Evolutionary conservation across 2,888 invertebrate species (phyloP), one percentile per base, ranked within the genome.

Genomic region (Nasonovia ribisnigri): DNA sequence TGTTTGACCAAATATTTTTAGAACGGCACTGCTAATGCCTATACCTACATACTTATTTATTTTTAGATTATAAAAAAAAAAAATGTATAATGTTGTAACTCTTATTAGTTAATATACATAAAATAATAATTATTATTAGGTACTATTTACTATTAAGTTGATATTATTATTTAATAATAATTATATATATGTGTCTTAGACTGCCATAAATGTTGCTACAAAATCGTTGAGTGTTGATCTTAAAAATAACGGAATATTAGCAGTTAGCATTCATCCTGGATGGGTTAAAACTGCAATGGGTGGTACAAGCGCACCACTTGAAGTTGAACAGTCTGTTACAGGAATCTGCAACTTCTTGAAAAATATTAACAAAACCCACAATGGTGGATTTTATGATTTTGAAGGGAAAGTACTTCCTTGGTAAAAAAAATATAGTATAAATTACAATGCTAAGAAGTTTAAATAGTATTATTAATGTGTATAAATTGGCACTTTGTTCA

Each of bases 201-300:
- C 97, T 92, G 98, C 98, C 5, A 95, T 98, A 77, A 99, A 99
- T 96, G 98, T 98, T 95, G 97, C 98, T 3, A 98, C 98, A 0
- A 97, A 97, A 95, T 98, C 98, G 1, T 96, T 99, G 96, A 97
- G 98, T 95, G 95, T 97, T 13, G 99, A 99, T 96, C 96, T 99
- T 94, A 97, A 97, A 95, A 96, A 96, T 84, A 97, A 97, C 95
- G 97, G 97, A 88, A 98, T 99, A 95, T 95, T 98, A 42, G 98
- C 97, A 1, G 96, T 97, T 0, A 96, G 95, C 93, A 95, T 99
- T 94, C 98, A 99, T 96, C 99, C 99, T 0, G 99, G 99, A 4
- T 99, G 98, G 99, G 98, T 99, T 16, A 97, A 97, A 95, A 99
- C 99, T 0, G 97, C 97, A 95, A 97, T 99, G 98, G 99, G 99